Percentiles rank a stretch among this genome's conserved stretches.
Conservation (phyloP, 2,888 invertebrate genomes). For the Trilocha varians region DNA sequence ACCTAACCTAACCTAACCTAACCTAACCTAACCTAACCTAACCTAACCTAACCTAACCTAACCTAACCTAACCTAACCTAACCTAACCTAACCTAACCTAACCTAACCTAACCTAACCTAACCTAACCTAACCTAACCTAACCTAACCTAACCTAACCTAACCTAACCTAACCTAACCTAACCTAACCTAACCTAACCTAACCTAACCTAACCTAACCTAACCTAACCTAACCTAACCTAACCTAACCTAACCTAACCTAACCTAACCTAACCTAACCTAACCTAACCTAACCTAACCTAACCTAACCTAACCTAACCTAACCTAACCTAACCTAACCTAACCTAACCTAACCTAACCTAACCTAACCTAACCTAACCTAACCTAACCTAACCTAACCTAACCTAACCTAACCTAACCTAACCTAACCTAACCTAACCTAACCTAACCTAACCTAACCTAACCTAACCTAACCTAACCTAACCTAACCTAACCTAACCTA, state of each 20-base stretch:
- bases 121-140: conserved; percentile 16
- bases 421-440: conserved; percentile 4
- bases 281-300: background rate
- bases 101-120: conserved; percentile 11
- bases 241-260: conserved; percentile 9
- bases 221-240: conserved; percentile 10
- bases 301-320: conserved; percentile 5
- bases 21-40: conserved; percentile 11
- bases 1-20: conserved; percentile 10
- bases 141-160: conserved; percentile 19
- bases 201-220: conserved; percentile 18
- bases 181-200: conserved; percentile 21
- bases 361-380: conserved; percentile 6
- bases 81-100: conserved; percentile 13
- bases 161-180: conserved; percentile 21
- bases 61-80: conserved; percentile 19
- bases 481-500: conserved; percentile 1
- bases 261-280: conserved; percentile 9
- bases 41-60: conserved; percentile 10
- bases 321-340: conserved; percentile 6
- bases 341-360: conserved; percentile 6
- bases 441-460: conserved; percentile 4
- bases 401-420: conserved; percentile 5
- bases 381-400: conserved; percentile 6
- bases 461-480: conserved; percentile 4